A percentile compares a stretch with the other conserved stretches of the same genome.
Evolutionary conservation across 1,140 invertebrate species (phyloP).

Genomic region (Muscidifurax raptorellus): DNA sequence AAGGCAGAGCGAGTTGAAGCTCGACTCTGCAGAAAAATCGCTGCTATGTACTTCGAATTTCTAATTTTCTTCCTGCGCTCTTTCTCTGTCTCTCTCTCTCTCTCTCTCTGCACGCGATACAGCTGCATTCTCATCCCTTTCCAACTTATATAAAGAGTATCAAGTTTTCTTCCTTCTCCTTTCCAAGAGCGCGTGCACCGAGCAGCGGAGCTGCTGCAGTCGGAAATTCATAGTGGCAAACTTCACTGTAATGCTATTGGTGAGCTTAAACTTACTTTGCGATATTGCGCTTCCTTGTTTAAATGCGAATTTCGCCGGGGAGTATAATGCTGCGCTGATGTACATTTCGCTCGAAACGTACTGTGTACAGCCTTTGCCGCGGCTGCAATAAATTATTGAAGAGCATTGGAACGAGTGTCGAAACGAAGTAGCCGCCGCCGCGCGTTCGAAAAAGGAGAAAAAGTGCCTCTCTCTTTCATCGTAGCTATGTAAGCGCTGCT

Average conservation of each 20-base stretch:
- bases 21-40: slow-evolving; percentile 22
- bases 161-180: background rate
- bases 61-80: slow-evolving; percentile 29
- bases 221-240: background rate
- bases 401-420: background rate
- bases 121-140: background rate
- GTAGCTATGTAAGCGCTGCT: too few relatives aligned
- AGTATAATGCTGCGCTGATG: too few relatives aligned
- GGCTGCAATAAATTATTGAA: background rate
- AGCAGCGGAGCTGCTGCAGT: too few relatives aligned
- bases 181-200: too few relatives aligned
- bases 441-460: background rate
- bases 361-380: too few relatives aligned
- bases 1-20: background rate
- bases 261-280: slow-evolving; percentile 7
- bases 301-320: background rate
- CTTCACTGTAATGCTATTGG: background rate
- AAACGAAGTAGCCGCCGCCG: too few relatives aligned
- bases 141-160: background rate
- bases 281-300: background rate
- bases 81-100: background rate
- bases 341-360: too few relatives aligned
- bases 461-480: background rate
- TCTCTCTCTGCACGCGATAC: background rate
- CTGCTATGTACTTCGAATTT: slow-evolving; percentile 24